Evolutionary conservation across 1,140 invertebrate species (phyloP).

Genomic region (Drosophila nigromelanica): DNA sequence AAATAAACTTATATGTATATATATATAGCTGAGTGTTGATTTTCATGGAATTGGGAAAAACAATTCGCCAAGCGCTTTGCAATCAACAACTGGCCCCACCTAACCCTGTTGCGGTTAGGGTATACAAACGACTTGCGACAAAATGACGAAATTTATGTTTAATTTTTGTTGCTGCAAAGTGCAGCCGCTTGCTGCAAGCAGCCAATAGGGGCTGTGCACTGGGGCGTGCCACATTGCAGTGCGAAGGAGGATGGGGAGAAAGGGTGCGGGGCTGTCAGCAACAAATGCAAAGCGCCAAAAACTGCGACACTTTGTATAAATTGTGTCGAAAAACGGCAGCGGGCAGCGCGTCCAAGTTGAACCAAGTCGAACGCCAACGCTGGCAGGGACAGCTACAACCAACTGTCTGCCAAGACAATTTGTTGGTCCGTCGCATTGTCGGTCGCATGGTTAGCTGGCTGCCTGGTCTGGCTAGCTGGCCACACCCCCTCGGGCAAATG

Average conservation of each 20-base stretch:
- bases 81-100: constrained; percentile 61
- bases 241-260: constrained; percentile 20
- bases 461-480: constrained; percentile 37
- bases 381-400: constrained; percentile 49
- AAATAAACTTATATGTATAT: constrained; percentile 17
- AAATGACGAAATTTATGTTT: constrained; percentile 80
- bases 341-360: constrained; percentile 34
- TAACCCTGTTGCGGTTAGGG: constrained; percentile 34
- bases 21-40: constrained; percentile 48
- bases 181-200: constrained; percentile 37
- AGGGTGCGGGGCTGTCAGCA: constrained; percentile 56
- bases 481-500: constrained; percentile 77
- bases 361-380: constrained; percentile 28
- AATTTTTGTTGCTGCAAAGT: constrained; percentile 70
- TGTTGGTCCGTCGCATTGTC: constrained; percentile 29
- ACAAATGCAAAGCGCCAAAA: constrained; percentile 81
- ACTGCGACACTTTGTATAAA: constrained; percentile 81
- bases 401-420: constrained; percentile 75
- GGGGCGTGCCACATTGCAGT: constrained; percentile 26
- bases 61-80: constrained; percentile 71
- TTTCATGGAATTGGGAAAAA: constrained; percentile 67
- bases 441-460: constrained; percentile 21
- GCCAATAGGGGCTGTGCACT: constrained; percentile 28
- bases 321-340: constrained; percentile 77
- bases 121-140: constrained; percentile 74